These are phyloP conservation scores for Scalopus aquaticus DNA, from an alignment of 2,113 vertebrate species.

Conservation along the genomic window DNA sequence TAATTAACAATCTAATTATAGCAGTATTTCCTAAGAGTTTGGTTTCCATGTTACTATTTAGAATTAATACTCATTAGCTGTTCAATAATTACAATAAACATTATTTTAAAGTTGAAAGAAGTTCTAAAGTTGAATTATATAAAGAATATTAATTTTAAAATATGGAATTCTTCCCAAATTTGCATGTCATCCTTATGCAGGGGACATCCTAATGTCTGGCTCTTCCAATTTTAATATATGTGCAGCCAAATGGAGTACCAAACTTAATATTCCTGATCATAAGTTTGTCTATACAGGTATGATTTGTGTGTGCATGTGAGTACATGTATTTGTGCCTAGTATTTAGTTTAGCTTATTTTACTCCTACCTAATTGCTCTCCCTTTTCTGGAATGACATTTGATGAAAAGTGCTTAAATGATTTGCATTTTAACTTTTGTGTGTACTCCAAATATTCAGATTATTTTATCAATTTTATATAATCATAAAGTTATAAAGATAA, in stretches of 20 bases:
- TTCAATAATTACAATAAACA: not conserved
- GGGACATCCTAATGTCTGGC: not conserved
- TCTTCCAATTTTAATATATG: not conserved
- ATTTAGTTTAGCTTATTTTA: not conserved
- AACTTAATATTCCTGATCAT: not conserved
- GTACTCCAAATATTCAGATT: not conserved
- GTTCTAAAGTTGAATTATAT: not conserved
- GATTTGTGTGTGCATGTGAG: not conserved
- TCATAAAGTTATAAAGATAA: fast-evolving
- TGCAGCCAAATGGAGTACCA: not conserved
- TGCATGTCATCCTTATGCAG: not conserved
- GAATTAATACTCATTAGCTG: not conserved
- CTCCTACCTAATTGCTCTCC: not conserved
- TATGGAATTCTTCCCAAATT: not conserved
- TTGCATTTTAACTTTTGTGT: not conserved
- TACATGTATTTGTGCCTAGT: not conserved
- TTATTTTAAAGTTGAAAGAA: constrained; percentile 10
- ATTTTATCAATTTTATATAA: not conserved
- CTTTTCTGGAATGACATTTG: not conserved
- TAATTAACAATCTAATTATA: not conserved
- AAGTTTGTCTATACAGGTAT: not conserved
- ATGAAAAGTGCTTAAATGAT: constrained; percentile 9
- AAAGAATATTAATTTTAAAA: not conserved
- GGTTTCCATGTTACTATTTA: not conserved
- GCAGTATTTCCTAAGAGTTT: not conserved